Evolutionary conservation across 1,140 invertebrate genomes (phyloP), one percentile per base, ranked within the genome.

Genomic region (Octopus bimaculoides): DNA sequence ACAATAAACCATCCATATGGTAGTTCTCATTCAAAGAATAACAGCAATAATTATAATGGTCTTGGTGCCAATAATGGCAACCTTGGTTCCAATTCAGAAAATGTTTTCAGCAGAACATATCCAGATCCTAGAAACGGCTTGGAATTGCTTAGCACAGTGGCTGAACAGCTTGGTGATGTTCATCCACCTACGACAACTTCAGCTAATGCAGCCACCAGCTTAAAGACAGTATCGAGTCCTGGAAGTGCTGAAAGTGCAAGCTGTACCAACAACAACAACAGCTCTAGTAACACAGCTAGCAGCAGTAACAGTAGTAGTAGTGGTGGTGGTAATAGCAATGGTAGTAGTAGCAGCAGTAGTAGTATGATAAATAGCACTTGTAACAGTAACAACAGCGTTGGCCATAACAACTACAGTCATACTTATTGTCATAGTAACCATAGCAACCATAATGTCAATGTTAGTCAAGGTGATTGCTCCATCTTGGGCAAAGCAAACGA

Each of bases 141-240:
- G 52, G 94, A 94, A 79, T 88, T 97, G 52, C 88, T 97, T 5
- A 96, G 95, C 88, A 95, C 95, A 1, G 89, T 96, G 52, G 96
- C 95, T 0, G 95, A 96, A 85, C 95, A 96, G 85, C 92, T 95
- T 78, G 94, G 95, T 80, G 93, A 94, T 89, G 95, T 95, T 85
- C 94, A 95, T 52, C 82, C 83, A 9, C 53, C 77, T 9, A 14
- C 7, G 14, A 14, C 53, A n/a, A 20, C 54, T n/a, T 66, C 79
- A 80, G 52, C 79, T 79, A 54, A 81, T 77, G 54, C 7, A 53
- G 26, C 61, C 54, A 54, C 52, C n/a, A 73, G 17, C n/a, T 54
- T 52, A 74, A 52, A 8, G 80, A 83, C 26, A 81, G 81, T 26
- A 81, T 81, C 26, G 81, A 81, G 7, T 82, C 81, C n/a, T 83